Conservation (phyloP, 2,113 vertebrate genomes). For the Lutjanus erythropterus region DNA sequence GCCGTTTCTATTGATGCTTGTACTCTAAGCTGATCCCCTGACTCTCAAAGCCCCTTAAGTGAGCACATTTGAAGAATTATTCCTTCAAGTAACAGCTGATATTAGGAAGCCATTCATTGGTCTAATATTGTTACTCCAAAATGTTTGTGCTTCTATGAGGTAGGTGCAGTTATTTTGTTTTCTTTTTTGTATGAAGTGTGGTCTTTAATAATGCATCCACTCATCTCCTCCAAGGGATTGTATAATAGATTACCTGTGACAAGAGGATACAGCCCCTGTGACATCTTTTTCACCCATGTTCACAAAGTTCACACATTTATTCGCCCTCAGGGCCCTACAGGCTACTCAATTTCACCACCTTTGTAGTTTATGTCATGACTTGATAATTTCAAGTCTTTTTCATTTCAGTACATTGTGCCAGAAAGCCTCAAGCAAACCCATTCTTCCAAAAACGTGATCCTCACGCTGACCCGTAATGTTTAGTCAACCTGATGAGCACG, state of each 20-base stretch:
- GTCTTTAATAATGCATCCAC: conserved; percentile 20
- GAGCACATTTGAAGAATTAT: background rate
- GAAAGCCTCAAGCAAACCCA: background rate
- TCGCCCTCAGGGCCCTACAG: background rate
- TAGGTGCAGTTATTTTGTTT: background rate
- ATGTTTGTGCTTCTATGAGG: background rate
- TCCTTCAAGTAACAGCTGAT: conserved; percentile 8
- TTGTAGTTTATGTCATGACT: conserved; percentile 26
- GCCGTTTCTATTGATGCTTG: conserved; percentile 9
- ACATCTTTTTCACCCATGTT: conserved; percentile 30
- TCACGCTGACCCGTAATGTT: conserved; percentile 5
- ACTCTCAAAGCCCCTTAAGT: conserved; percentile 17
- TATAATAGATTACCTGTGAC: conserved; percentile 38
- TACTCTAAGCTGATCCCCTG: background rate
- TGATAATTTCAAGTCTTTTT: conserved; percentile 11
- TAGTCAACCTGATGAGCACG: conserved; percentile 1
- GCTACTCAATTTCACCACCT: background rate
- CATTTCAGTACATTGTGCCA: conserved; percentile 15
- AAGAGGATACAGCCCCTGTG: conserved; percentile 26
- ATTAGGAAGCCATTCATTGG: conserved; percentile 37
- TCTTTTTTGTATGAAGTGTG: conserved; percentile 8
- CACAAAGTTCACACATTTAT: conserved; percentile 6
- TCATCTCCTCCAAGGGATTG: conserved; percentile 17
- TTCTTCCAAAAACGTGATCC: background rate
- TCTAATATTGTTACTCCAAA: conserved; percentile 3